Conservation (phyloP, 2,797 vertebrate species). For the Selene dorsalis region DNA sequence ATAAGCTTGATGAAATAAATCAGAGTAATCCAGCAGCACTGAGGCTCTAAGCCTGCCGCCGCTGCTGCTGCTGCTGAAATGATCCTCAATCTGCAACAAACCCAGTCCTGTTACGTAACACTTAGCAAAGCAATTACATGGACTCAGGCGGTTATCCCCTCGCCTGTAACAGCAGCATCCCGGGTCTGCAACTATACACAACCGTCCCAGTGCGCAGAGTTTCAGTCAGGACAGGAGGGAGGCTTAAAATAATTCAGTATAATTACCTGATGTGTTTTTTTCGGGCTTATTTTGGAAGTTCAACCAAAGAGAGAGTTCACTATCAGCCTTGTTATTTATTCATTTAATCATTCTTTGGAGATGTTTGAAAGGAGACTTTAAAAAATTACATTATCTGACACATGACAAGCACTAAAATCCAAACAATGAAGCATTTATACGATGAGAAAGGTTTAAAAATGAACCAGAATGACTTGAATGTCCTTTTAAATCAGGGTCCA, state of each 20-base stretch:
- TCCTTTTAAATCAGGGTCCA: not conserved
- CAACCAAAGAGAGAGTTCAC: not conserved
- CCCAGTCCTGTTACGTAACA: conserved; percentile 65
- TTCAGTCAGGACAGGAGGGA: conserved; percentile 1
- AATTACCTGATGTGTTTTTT: conserved; percentile 9
- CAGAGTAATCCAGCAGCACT: conserved; percentile 59
- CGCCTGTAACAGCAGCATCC: conserved; percentile 14
- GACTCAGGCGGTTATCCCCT: conserved; percentile 43
- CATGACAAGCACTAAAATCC: not conserved
- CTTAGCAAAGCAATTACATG: conserved; percentile 43
- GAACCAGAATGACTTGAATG: not conserved
- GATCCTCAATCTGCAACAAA: conserved; percentile 58
- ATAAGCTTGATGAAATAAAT: conserved; percentile 40
- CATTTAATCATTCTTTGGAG: not conserved
- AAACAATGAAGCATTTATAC: not conserved
- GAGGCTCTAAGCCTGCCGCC: conserved; percentile 41
- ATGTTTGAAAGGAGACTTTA: not conserved
- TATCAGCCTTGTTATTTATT: not conserved
- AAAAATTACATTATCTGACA: not conserved
- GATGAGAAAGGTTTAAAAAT: not conserved
- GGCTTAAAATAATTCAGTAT: not conserved
- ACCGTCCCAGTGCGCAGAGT: not conserved
- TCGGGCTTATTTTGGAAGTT: not conserved
- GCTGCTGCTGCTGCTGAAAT: conserved; percentile 27
- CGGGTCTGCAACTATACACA: conserved; percentile 6